Evolutionary conservation across 2,797 vertebrate species (phyloP), one percentile per base, ranked within the genome.

Genomic region (Erethizon dorsatum): DNA sequence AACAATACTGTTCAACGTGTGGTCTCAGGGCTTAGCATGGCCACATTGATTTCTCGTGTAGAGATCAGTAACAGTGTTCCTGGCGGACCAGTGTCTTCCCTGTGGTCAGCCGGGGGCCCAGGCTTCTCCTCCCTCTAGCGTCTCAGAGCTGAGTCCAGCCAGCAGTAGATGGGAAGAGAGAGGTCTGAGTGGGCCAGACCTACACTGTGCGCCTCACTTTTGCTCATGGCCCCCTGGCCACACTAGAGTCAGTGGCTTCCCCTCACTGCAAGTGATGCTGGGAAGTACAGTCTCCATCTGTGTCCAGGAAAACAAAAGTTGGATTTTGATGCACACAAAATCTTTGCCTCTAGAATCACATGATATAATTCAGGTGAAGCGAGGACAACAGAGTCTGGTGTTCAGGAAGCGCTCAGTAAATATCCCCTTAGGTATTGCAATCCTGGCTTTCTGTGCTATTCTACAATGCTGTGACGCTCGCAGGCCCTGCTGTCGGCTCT

Each of bases 191-290:
- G 41, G 65, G 13, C 82, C n/a, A 50, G 37, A 4, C 8, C 47
- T 56, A 1, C 28, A 0, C 41, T 37, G 24, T 2, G 2, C 56
- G 14, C 26, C 8, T 54, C 6, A 8, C 1, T 52, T 28, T 78
- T 20, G n/a, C 85, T 63, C 57, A 1, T 54, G 41, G 52, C 47
- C 20, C 47, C 0, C n/a, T 7, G 41, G 50, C 79, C 50, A 61
- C 52, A 63, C 67, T 61, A 33, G 85, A 47, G 67, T 47, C 41
- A 9, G 10, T 33, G n/a, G 10, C 83, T 15, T 6, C 24, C 18
- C 73, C 33, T 84, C 5, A 41, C 41, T 61, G 31, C 50, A 20
- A 26, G 54, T 37, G 28, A 28, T 15, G 15, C 65, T 59, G 47
- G 52, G 57, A 56, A 47, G 18, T 11, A 2, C 26, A 24, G 59